These are phyloP conservation scores for Drosophila anceps DNA, from an alignment of 2,888 invertebrate species.

Conservation along the genomic window DNA sequence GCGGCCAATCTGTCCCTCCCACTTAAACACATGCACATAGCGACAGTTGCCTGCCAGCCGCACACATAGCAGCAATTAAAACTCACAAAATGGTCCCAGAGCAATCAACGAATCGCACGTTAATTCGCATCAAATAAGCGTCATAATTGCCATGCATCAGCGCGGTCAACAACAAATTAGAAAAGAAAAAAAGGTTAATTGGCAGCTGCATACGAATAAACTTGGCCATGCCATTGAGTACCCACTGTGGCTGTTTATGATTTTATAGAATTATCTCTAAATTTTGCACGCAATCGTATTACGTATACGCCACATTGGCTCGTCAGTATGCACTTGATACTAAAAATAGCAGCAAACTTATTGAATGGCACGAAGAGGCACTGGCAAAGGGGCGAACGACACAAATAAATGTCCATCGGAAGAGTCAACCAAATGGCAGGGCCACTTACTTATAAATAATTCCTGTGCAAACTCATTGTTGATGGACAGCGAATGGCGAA, in stretches of 20 bases:
- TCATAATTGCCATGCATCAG: constrained; percentile 64
- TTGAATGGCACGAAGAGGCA: not conserved
- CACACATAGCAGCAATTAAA: constrained; percentile 54
- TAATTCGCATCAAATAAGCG: constrained; percentile 62
- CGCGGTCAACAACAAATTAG: constrained; percentile 23
- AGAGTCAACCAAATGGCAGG: constrained; percentile 55
- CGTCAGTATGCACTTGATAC: constrained; percentile 31
- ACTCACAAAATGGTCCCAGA: constrained; percentile 49
- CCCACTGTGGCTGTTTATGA: constrained; percentile 22
- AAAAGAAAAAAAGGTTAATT: constrained; percentile 12
- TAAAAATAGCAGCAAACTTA: constrained; percentile 35
- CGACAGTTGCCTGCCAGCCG: not conserved
- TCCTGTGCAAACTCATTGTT: constrained; percentile 46
- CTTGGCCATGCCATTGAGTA: constrained; percentile 13
- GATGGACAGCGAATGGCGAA: constrained; percentile 64
- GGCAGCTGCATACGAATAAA: not conserved
- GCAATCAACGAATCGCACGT: constrained; percentile 38
- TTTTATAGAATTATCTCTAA: constrained; percentile 54
- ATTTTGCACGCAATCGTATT: constrained; percentile 47
- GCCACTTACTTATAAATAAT: constrained; percentile 66
- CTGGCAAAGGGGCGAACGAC: not conserved
- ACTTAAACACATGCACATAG: constrained; percentile 4
- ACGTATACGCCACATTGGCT: constrained; percentile 36
- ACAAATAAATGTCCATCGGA: constrained; percentile 49
- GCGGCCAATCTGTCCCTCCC: constrained; percentile 1